Conservation (phyloP, 2,888 invertebrate genomes). For the Habrosyne pyritoides region DNA sequence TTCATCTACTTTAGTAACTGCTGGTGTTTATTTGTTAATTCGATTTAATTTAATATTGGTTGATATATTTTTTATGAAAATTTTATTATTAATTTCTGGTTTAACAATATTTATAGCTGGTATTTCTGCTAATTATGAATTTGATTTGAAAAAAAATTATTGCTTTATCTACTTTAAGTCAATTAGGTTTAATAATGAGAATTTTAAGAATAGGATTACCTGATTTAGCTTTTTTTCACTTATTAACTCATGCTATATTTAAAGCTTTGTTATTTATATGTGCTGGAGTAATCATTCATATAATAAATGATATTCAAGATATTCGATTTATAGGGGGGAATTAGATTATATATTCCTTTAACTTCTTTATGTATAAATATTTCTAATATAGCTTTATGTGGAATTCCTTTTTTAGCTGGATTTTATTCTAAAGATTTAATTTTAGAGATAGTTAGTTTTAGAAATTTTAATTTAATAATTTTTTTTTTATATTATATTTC, state of each 20-base stretch:
- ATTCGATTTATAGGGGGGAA: constrained; percentile 84
- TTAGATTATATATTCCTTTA: constrained; percentile 77
- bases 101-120: constrained; percentile 86
- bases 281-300: constrained; percentile 88
- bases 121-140: constrained; percentile 85
- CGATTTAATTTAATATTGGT: constrained; percentile 84
- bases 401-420: constrained; percentile 85
- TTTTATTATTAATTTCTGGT: constrained; percentile 81
- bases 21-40: constrained; percentile 89
- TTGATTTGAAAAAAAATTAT: constrained; percentile 91
- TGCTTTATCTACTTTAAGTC: constrained; percentile 90
- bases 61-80: constrained; percentile 61
- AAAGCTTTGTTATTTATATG: constrained; percentile 89
- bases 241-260: constrained; percentile 89
- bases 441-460: constrained; percentile 82
- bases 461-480: constrained; percentile 79
- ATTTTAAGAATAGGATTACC: constrained; percentile 81
- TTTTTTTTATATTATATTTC: constrained; percentile 83
- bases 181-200: constrained; percentile 89
- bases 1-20: constrained; percentile 91
- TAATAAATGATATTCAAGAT: constrained; percentile 85
- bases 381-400: constrained; percentile 85
- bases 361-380: constrained; percentile 82
- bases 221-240: constrained; percentile 87
- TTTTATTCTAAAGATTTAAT: constrained; percentile 87